Base-by-base conservation (phyloP, 2,888 invertebrate genomes). In the Drosophila tripunctata region DNA sequence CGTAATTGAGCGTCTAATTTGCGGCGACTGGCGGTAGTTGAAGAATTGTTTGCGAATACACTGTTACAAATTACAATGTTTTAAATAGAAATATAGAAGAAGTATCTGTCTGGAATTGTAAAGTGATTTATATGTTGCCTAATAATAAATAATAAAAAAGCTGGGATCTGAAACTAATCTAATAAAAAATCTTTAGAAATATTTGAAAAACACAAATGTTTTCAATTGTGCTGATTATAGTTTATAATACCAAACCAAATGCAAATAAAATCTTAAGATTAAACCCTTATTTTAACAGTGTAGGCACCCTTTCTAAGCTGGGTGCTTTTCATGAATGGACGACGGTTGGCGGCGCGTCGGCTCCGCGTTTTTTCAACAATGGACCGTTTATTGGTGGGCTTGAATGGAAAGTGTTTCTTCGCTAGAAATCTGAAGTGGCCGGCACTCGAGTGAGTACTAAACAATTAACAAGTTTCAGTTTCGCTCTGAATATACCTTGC, bases 1-100 rank as follows among this genome's bases (percentile, higher is more conserved):
- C 63, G 72, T 72, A 85, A 85, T 85, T 88, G 88, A 87, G 87
- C 84, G 67, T 87, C 84, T 87, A 87, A 85, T 81, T 74, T 87
- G 81, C 84, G 74, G 80, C 67, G 67, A 74, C 67, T 67, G 67
- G 48, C 82, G 75, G 71, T 54, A 12, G 12, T 55, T 55, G 62
- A 63, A 58, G 82, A 81, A 87, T 78, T 85, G 85, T 65, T 27
- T 6, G 22, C 33, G 15, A 1, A 21, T 35, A n/a, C n/a, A n/a
- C n/a, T n/a, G n/a, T n/a, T n/a, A n/a, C n/a, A n/a, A n/a, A n/a
- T n/a, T n/a, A n/a, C n/a, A n/a, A n/a, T n/a, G n/a, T n/a, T n/a
- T n/a, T n/a, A n/a, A n/a, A n/a, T n/a, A n/a, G n/a, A n/a, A n/a
- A n/a, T n/a, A n/a, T n/a, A n/a, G n/a, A n/a, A n/a, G n/a, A n/a